Evolutionary conservation across 2,797 vertebrate species (phyloP), one percentile per base, ranked within the genome.

Genomic region (Malurus splendens): DNA sequence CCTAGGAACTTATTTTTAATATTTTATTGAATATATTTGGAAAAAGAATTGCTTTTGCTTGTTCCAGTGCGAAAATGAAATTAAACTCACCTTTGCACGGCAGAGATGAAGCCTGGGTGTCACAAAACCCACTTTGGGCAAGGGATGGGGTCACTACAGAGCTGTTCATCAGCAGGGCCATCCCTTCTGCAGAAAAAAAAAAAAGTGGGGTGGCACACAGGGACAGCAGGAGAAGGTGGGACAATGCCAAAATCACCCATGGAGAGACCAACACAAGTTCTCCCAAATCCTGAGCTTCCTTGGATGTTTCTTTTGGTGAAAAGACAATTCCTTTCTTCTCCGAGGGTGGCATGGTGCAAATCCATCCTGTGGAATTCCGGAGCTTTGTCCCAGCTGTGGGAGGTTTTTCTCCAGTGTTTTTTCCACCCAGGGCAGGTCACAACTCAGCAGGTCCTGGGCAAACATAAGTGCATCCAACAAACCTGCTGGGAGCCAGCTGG

Each of bases 191-290:
- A 75, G 51, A 33, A 66, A 44, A 36, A 36, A 36, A 36, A 36
- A 12, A 36, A 1, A 0, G 11, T 0, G 2, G 17, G 33, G 2
- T 2, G 19, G 17, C 78, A 38, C 30, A 27, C 20, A 41, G 13
- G 45, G 59, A 48, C 64, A 48, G 38, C 25, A 38, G 47, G 18
- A 52, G 33, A 39, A 39, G 15, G 27, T 25, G 41, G 6, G 23
- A 16, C 32, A 60, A 5, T 4, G 17, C 77, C 73, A 72, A 80
- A 86, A 6, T 6, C 61, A 82, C 24, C 68, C 0, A 0, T 7
- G 68, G 47, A 67, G 32, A 72, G 39, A 44, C 48, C 64, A 89
- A 14, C 42, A 72, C 39, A 41, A 81, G 25, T 2, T 33, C 78
- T 68, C 36, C 74, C 42, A 57, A 75, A 42, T 30, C 7, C 86